phyloP scores from a whole-genome alignment of 2,888 invertebrate species.

The Steinernema carpocapsae region DNA sequence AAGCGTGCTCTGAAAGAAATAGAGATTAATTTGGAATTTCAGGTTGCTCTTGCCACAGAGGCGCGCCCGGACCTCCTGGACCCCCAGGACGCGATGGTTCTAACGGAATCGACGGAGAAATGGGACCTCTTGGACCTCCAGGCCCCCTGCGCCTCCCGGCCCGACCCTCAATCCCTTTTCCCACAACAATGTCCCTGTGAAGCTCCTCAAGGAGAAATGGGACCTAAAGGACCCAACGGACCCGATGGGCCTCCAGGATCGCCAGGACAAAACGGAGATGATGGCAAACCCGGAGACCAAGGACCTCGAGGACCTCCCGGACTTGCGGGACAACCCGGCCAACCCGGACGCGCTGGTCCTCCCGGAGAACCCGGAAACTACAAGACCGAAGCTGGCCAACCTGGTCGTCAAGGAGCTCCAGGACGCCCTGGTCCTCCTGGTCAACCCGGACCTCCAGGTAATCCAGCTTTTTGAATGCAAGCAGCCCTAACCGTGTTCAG shows the following conservation, averaged over 20 bases:
- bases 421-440: slow-evolving; percentile 63
- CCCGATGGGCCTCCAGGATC: slow-evolving; percentile 59
- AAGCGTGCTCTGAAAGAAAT: too few relatives aligned
- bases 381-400: slow-evolving; percentile 63
- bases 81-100: slow-evolving; percentile 58
- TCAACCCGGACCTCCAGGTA: slow-evolving; percentile 42
- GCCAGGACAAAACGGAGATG: slow-evolving; percentile 62
- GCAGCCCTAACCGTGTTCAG: not conserved
- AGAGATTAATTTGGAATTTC: not conserved
- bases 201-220: slow-evolving; percentile 63
- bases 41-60: slow-evolving; percentile 66
- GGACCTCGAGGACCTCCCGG: slow-evolving; percentile 78
- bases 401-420: slow-evolving; percentile 61
- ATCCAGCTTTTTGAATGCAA: not conserved
- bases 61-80: slow-evolving; percentile 67
- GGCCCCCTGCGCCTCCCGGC: slow-evolving; percentile 67
- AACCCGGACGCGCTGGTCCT: slow-evolving; percentile 64
- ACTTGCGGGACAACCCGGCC: slow-evolving; percentile 70
- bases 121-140: slow-evolving; percentile 65
- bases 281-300: slow-evolving; percentile 58
- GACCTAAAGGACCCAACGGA: slow-evolving; percentile 54
- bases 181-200: slow-evolving; percentile 69
- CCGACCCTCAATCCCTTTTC: slow-evolving; percentile 63
- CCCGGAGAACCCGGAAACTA: slow-evolving; percentile 67
- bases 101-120: slow-evolving; percentile 64